phyloP scores from a whole-genome alignment of 2,113 vertebrate species.

The Mixornis gularis region DNA sequence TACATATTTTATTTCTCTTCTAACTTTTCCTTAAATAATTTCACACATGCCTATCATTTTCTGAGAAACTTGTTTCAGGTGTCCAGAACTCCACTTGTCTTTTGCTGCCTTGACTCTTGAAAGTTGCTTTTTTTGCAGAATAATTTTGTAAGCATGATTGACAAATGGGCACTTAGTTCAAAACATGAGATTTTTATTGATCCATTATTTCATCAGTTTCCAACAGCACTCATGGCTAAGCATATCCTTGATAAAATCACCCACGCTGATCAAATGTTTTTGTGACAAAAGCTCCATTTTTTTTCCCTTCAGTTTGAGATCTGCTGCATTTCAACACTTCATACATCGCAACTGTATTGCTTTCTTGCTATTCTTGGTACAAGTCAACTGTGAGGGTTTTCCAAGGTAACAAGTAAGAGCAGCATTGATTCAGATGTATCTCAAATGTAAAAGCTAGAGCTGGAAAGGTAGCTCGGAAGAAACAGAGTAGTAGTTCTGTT shows the following conservation, averaged over 20 bases:
- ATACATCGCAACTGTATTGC: neutral
- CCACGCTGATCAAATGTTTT: neutral
- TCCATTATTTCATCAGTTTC: neutral
- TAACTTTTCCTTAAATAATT: neutral
- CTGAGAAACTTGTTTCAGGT: neutral
- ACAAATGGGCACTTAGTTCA: neutral
- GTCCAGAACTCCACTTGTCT: neutral
- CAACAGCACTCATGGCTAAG: neutral
- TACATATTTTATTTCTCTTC: neutral
- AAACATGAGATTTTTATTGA: neutral
- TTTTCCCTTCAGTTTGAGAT: neutral
- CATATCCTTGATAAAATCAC: neutral
- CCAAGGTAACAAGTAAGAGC: neutral
- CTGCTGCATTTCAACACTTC: neutral
- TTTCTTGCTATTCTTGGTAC: neutral
- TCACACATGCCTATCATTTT: neutral
- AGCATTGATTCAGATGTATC: neutral
- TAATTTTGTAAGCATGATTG: neutral
- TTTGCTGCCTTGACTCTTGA: neutral
- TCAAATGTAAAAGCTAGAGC: neutral
- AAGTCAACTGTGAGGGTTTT: neutral
- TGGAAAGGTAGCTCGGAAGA: neutral
- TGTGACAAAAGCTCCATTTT: neutral
- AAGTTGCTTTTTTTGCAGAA: neutral
- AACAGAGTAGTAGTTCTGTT: neutral